These are phyloP conservation scores for Dermatemys mawii DNA, from an alignment of 2,113 vertebrate species.

Conservation along the genomic window DNA sequence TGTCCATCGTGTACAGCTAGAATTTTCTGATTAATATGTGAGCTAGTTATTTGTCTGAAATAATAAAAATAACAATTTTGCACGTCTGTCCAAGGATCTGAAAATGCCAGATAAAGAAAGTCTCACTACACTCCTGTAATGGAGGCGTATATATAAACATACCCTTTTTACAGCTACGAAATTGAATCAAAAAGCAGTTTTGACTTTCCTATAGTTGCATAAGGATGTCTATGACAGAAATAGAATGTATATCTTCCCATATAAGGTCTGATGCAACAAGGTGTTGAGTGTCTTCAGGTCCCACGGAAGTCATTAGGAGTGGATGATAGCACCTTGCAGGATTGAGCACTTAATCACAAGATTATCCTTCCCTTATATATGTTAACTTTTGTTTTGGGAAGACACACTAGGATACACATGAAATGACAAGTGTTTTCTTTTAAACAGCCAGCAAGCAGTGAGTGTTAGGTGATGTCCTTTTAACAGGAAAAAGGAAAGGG, in stretches of 20 bases:
- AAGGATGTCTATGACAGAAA: background rate
- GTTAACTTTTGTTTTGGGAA: fast-evolving
- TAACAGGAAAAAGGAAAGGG: background rate
- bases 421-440: fast-evolving
- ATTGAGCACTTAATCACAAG: background rate
- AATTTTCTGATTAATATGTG: fast-evolving
- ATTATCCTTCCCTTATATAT: background rate
- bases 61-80: background rate
- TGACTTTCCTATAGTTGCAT: background rate
- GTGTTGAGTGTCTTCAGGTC: background rate
- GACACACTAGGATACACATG: fast-evolving
- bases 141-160: fast-evolving
- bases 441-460: fast-evolving
- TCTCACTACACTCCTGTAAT: fast-evolving
- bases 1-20: background rate
- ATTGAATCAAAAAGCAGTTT: background rate
- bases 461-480: fast-evolving
- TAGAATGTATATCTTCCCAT: fast-evolving
- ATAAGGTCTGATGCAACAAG: background rate
- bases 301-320: background rate
- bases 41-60: background rate
- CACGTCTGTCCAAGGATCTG: background rate
- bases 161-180: background rate
- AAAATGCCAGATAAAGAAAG: fast-evolving
- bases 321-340: fast-evolving